Conservation (phyloP, 2,888 invertebrate genomes). For the Hartigia nigra region DNA sequence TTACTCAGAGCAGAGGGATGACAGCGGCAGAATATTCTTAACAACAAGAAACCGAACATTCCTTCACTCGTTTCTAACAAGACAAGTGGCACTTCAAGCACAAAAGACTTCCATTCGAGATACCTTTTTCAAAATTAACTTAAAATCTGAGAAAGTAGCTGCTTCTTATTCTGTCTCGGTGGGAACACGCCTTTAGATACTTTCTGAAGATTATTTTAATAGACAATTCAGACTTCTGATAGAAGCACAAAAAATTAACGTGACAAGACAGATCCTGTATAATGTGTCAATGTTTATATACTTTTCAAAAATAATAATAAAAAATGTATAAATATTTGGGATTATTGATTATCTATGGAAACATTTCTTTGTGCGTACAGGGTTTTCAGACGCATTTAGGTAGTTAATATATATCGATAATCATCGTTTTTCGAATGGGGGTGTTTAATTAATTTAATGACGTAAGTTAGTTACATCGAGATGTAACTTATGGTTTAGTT, state of each 20-base stretch:
- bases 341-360: no score
- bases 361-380: no score
- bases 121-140: neutral
- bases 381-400: no score
- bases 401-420: no score
- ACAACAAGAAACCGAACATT: neutral
- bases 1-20: conserved; percentile 7
- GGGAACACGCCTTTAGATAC: neutral
- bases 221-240: no score
- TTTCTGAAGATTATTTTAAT: neutral
- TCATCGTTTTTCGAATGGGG: neutral
- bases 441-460: neutral
- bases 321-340: no score
- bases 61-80: neutral
- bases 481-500: neutral
- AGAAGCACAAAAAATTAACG: no score
- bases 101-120: neutral
- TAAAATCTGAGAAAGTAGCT: neutral
- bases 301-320: neutral
- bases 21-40: neutral
- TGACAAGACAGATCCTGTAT: no score
- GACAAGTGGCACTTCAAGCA: neutral
- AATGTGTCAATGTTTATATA: no score
- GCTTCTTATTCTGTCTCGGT: neutral
- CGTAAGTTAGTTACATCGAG: neutral